Base-by-base conservation (phyloP, 2,888 invertebrate genomes). In the Trichopoda pennipes region DNA sequence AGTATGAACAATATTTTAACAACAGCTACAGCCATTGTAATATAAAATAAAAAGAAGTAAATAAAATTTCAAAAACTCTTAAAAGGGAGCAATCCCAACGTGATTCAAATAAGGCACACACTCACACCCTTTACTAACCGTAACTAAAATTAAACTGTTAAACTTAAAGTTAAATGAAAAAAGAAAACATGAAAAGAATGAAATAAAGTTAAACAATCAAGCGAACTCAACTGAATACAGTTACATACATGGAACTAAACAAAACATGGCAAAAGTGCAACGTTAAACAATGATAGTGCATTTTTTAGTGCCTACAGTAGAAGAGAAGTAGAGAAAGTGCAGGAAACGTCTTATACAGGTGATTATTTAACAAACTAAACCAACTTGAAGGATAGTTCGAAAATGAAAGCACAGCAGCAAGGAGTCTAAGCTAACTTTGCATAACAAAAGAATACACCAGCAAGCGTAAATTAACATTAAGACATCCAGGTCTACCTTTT, bases 1-100 rank as follows among this genome's bases (percentile, higher is more conserved):
- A 38, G 64, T 64, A 60, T 78, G 74, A 81, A 78, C 68, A 64
- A 74, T 70, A 53, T 70, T 64, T 75, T 77, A 70, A 73, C 21
- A 77, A 68, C 49, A 68, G 64, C 16, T 58, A 19, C 32, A 19
- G 16, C 61, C 32, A 49, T 14, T 19, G 44, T 16, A 21, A 44
- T n/a, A 51, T 49, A 42, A 53, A 47, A 56, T 44, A 42, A 58
- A 55, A 56, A 56, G 28, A 68, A 35, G 3, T 38, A 12, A 38
- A 38, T 2, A 38, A 10, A 38, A 38, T 38, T 12, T 10, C 38
- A 12, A 38, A 10, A 38, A 38, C 38, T 38, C 2, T 38, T 6
- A 38, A 38, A 21, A 47, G 69, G 47, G 17, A 69, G 51, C 38
- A 75, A 32, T 3, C 12, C 19, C 28, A 69, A 21, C 32, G 42